phyloP scores from a whole-genome alignment of 2,797 vertebrate species.

The Bufotes viridis region DNA sequence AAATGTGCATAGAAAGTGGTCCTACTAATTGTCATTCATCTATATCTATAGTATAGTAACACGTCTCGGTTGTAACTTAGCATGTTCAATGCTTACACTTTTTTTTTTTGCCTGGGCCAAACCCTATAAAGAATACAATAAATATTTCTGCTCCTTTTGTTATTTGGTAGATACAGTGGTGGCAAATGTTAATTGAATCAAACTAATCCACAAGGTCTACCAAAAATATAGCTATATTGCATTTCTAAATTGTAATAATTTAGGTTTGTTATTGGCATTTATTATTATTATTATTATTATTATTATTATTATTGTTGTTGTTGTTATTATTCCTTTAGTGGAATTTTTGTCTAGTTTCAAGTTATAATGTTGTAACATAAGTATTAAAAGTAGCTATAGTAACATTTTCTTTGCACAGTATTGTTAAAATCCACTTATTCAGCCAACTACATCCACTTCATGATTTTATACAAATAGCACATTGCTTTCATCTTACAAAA shows the following conservation, averaged over 20 bases:
- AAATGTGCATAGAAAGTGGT: too few species aligned
- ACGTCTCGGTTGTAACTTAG: too few species aligned
- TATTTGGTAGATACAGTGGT: too few species aligned
- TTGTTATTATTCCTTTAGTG: neutral
- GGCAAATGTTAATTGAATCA: neutral
- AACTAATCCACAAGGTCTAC: neutral
- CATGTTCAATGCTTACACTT: too few species aligned
- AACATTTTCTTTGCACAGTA: neutral
- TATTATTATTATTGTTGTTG: too few species aligned
- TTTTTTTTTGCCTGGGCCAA: too few species aligned
- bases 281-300: neutral
- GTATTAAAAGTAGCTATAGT: neutral
- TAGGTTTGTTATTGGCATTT: neutral
- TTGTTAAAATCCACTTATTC: neutral
- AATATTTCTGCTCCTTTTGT: too few species aligned
- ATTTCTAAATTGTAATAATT: neutral
- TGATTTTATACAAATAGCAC: conserved; percentile 13
- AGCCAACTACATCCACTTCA: neutral
- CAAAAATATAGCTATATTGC: neutral
- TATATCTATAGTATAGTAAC: too few species aligned
- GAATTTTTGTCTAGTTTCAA: neutral
- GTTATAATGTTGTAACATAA: neutral
- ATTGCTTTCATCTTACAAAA: conserved; percentile 13
- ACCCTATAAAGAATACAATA: too few species aligned
- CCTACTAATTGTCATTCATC: too few species aligned